A percentile compares a stretch with the other conserved stretches of the same genome.
These are phyloP conservation scores for Pseudomugil tenellus DNA, from an alignment of 2,797 vertebrate genomes.

Conservation along the genomic window DNA sequence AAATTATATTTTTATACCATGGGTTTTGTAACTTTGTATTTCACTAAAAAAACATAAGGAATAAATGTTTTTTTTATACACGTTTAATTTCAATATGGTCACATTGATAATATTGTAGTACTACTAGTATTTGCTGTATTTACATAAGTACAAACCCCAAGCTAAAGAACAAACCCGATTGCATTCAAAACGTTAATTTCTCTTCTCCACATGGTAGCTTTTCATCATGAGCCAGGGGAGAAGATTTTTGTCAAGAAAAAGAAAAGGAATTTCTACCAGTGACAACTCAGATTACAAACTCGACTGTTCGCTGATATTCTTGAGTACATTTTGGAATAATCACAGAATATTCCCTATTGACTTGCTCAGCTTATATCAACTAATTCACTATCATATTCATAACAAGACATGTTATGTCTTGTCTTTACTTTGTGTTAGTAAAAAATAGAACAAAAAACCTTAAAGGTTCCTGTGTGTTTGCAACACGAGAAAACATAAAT, in stretches of 20 bases:
- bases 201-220: conserved; percentile 4
- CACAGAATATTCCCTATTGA: neutral
- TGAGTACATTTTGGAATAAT: conserved; percentile 2
- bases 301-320: conserved; percentile 12
- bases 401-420: too few species aligned
- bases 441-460: neutral
- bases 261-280: neutral
- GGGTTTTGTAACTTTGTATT: too few species aligned
- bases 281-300: conserved; percentile 25
- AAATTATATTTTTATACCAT: too few species aligned
- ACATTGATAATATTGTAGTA: neutral
- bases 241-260: conserved; percentile 23
- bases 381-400: too few species aligned
- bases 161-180: neutral
- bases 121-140: neutral
- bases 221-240: neutral
- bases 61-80: neutral
- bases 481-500: conserved; percentile 5
- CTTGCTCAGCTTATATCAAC: conserved; percentile 1
- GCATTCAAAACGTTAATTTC: conserved; percentile 1
- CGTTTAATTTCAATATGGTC: neutral
- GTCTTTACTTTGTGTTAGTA: too few species aligned
- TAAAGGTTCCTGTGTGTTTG: conserved; percentile 5
- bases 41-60: too few species aligned
- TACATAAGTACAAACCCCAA: neutral